These are phyloP conservation scores for Dryoscopus gambensis DNA, from an alignment of 2,113 vertebrate genomes.

Conservation along the genomic window DNA sequence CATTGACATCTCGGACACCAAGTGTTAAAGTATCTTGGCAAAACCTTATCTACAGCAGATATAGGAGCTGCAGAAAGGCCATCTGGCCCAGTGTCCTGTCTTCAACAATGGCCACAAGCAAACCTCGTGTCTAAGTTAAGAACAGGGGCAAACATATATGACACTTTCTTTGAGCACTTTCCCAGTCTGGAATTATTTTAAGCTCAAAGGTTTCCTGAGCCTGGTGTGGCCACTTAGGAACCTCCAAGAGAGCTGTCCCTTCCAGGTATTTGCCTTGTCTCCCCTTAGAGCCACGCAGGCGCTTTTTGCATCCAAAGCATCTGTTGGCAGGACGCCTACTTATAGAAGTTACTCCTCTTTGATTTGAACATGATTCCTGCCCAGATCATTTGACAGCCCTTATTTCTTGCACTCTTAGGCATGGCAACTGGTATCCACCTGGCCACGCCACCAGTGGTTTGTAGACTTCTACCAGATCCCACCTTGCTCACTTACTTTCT, in stretches of 20 bases:
- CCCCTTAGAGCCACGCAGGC: not conserved
- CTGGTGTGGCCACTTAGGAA: not conserved
- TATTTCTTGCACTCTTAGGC: not conserved
- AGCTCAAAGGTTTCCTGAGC: not conserved
- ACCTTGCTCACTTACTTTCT: not conserved
- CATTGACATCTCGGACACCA: not conserved
- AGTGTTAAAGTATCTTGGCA: not conserved
- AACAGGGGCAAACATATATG: not conserved
- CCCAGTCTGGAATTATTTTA: conserved; percentile 2
- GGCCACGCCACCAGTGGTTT: accelerated
- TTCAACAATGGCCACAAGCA: not conserved
- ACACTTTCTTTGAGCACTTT: not conserved
- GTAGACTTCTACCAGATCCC: not conserved
- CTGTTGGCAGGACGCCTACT: not conserved
- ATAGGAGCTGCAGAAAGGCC: not conserved
- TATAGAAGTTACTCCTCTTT: not conserved
- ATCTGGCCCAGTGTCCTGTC: conserved; percentile 3
- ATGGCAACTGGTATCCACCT: not conserved
- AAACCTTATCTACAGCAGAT: not conserved
- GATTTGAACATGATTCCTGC: not conserved
- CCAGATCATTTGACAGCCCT: not conserved
- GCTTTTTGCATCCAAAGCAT: not conserved
- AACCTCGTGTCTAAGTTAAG: not conserved
- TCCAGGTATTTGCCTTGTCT: not conserved
- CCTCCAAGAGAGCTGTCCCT: not conserved